Conservation (phyloP, 2,888 invertebrate species). For the Limnephilus lunatus region DNA sequence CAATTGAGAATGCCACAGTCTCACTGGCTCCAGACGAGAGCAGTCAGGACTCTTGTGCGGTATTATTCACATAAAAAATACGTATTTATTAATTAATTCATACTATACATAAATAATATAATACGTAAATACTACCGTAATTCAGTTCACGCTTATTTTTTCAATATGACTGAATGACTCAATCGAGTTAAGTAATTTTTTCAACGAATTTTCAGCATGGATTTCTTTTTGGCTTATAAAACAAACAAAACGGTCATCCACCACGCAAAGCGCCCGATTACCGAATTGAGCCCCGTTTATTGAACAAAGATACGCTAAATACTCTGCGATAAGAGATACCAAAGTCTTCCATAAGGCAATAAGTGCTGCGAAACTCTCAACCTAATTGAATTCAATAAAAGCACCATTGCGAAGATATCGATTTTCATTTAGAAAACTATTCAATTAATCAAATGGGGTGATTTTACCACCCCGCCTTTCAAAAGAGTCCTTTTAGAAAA, state of each 20-base stretch:
- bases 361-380: constrained; percentile 19
- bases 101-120: too few relatives aligned
- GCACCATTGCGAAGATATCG: constrained; percentile 8
- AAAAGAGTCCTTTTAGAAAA: neutral
- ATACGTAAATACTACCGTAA: too few relatives aligned
- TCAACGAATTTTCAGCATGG: neutral
- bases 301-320: neutral
- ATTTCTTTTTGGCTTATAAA: neutral
- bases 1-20: too few relatives aligned
- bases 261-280: neutral
- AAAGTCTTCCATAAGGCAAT: neutral
- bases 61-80: too few relatives aligned
- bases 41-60: too few relatives aligned
- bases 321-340: neutral
- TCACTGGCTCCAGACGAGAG: too few relatives aligned
- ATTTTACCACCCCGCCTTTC: neutral
- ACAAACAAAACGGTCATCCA: neutral
- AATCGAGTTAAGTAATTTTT: neutral
- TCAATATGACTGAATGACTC: neutral
- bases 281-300: neutral
- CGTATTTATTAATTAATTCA: too few relatives aligned
- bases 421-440: constrained; percentile 45
- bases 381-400: constrained; percentile 29
- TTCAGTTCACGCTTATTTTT: neutral
- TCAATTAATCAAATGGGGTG: constrained; percentile 19